Evolutionary conservation across 2,888 invertebrate species (phyloP).

Genomic region (Scaptodrosophila latifasciaeformis): DNA sequence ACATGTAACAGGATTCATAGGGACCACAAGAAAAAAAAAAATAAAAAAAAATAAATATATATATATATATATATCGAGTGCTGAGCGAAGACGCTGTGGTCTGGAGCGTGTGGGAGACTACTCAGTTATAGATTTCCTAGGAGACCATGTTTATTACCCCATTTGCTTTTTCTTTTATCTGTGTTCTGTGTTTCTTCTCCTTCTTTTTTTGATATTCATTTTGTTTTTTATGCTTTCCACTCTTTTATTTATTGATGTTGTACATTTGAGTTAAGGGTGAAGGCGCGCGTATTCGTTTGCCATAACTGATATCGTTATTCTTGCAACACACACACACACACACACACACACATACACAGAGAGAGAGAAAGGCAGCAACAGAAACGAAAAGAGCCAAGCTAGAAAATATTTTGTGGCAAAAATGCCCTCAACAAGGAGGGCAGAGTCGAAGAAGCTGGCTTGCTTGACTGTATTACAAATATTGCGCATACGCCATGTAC

Average conservation of each 20-base stretch:
- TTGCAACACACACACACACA: too few species aligned
- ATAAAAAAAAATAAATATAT: too few species aligned
- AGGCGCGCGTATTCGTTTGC: conserved; percentile 66
- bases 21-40: too few species aligned
- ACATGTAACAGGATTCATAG: too few species aligned
- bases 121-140: conserved; percentile 66
- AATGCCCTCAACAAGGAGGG: too few species aligned
- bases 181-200: conserved; percentile 54
- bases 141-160: conserved; percentile 67
- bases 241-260: conserved; percentile 68
- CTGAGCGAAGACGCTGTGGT: too few species aligned
- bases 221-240: conserved; percentile 27
- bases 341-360: too few species aligned
- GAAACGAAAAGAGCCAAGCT: too few species aligned
- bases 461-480: conserved; percentile 55
- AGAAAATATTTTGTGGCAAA: too few species aligned
- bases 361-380: too few species aligned
- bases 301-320: conserved; percentile 65
- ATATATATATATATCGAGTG: too few species aligned
- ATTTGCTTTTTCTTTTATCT: conserved; percentile 62
- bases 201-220: conserved; percentile 63
- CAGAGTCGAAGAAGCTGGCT: too few species aligned
- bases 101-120: conserved; percentile 12
- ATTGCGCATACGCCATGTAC: conserved; percentile 61
- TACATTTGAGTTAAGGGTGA: conserved; percentile 66